phyloP scores from a whole-genome alignment of 2,888 invertebrate species.

The Synergus laeviventris region DNA sequence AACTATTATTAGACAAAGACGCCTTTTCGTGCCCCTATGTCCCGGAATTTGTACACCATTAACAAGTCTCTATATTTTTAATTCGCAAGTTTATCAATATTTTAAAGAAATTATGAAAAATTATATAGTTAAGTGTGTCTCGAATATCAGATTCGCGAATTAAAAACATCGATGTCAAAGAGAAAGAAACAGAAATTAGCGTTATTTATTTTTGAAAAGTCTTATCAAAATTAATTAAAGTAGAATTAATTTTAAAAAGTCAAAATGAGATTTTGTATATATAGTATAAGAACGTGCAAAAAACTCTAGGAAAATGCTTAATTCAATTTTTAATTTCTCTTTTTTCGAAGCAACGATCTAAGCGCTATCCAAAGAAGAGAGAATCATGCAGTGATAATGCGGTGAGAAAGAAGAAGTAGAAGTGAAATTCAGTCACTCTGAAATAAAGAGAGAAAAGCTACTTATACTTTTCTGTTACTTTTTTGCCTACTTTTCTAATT shows the following conservation, averaged over 20 bases:
- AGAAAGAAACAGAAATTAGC: not conserved
- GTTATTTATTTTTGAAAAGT: not conserved
- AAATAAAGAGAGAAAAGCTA: constrained; percentile 64
- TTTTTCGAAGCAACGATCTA: not conserved
- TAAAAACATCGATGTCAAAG: not conserved
- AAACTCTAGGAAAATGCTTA: not conserved
- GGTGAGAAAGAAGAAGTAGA: constrained; percentile 58
- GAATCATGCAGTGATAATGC: constrained; percentile 59
- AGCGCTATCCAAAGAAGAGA: constrained; percentile 43
- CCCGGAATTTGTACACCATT: constrained; percentile 49
- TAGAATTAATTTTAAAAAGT: not conserved
- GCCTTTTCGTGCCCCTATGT: constrained; percentile 67
- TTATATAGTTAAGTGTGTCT: not conserved
- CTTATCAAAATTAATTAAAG: not conserved
- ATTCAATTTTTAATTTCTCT: not conserved
- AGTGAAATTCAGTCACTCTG: constrained; percentile 61
- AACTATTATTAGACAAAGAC: constrained; percentile 70
- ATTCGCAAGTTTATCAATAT: not conserved
- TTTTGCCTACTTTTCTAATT: constrained; percentile 20
- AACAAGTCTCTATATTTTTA: constrained; percentile 18
- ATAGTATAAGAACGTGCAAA: not conserved
- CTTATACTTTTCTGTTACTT: constrained; percentile 7
- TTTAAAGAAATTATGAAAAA: not conserved
- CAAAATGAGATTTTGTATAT: not conserved
- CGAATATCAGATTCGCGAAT: not conserved